Conservation (phyloP, 2,888 invertebrate species). For the Gerosis bhagava region DNA sequence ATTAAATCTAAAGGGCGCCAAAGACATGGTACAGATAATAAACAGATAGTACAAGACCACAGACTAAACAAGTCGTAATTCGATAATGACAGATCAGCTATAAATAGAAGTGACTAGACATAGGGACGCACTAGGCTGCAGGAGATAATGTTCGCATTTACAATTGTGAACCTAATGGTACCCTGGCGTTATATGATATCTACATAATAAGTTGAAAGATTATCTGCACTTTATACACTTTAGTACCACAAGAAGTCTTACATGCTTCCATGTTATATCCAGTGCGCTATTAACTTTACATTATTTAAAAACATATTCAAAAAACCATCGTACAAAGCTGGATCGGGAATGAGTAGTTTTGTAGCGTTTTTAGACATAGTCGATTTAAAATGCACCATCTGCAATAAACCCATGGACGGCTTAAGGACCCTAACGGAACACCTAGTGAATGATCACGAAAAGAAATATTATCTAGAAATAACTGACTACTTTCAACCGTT, state of each 20-base stretch:
- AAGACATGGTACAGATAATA: constrained; percentile 15
- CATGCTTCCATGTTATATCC: too few relatives aligned
- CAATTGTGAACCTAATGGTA: too few relatives aligned
- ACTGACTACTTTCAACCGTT: constrained; percentile 69
- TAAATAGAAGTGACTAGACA: constrained; percentile 6
- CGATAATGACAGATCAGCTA: constrained; percentile 17
- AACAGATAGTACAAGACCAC: constrained; percentile 8
- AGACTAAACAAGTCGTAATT: constrained; percentile 22
- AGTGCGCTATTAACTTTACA: too few relatives aligned
- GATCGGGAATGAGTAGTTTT: constrained; percentile 64
- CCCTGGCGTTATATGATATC: too few relatives aligned
- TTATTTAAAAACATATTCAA: too few relatives aligned
- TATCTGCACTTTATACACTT: too few relatives aligned
- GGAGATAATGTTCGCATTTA: too few relatives aligned
- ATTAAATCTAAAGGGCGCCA: constrained; percentile 11
- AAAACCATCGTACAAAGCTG: constrained; percentile 64
- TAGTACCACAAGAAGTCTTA: too few relatives aligned
- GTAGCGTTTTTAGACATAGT: constrained; percentile 70
- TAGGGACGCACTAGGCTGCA: constrained; percentile 1
- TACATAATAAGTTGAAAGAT: too few relatives aligned
- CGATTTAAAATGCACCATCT: constrained; percentile 64
- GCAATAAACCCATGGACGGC: constrained; percentile 52
- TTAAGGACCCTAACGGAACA: constrained; percentile 56
- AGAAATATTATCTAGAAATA: constrained; percentile 58
- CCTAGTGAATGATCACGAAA: constrained; percentile 58